Evolutionary conservation across 1,140 invertebrate species (phyloP), one percentile per base, ranked within the genome.

Genomic region (Pentalonia nigronervosa): DNA sequence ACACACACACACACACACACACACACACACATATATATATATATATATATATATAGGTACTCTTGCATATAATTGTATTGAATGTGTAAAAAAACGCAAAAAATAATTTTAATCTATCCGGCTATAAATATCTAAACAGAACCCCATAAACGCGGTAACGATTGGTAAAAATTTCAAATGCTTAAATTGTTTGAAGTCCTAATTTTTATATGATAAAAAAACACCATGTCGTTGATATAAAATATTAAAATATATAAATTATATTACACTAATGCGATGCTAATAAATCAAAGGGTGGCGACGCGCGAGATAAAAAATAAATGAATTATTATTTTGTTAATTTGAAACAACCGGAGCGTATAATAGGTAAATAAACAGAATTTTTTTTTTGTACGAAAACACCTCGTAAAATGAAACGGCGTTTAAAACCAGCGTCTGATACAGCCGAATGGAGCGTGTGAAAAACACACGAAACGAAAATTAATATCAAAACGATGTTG

Each of bases 281-380:
- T 88, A 88, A 88, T 88, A 88, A 88, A 88, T 88, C 87, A 88
- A 88, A 88, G 48, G 17, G n/a, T n/a, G 20, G 34, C 7, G 48
- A n/a, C 30, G 14, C 20, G n/a, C 4, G 20, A n/a, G 17, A 53
- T 53, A 88, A 88, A 88, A 88, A 88, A 88, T 14, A 53, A 50
- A 88, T 30, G n/a, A 50, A 53, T 88, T 53, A 88, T 88, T 88
- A 88, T 88, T 88, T 88, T 34, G 87, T 34, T 34, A 88, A 53
- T 53, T 88, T 50, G 50, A 88, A 88, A 34, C 30, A 34, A 88
- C 21, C 20, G 48, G 30, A 88, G 87, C 48, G 87, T 53, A 20
- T 88, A 88, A 88, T 88, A 34, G 20, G 87, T 50, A 53, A 50
- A 53, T 53, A 88, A 87, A 47, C 25, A 30, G 11, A 30, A 87